Conservation (phyloP, 2,113 vertebrate genomes). For the Mionectes macconnelli region DNA sequence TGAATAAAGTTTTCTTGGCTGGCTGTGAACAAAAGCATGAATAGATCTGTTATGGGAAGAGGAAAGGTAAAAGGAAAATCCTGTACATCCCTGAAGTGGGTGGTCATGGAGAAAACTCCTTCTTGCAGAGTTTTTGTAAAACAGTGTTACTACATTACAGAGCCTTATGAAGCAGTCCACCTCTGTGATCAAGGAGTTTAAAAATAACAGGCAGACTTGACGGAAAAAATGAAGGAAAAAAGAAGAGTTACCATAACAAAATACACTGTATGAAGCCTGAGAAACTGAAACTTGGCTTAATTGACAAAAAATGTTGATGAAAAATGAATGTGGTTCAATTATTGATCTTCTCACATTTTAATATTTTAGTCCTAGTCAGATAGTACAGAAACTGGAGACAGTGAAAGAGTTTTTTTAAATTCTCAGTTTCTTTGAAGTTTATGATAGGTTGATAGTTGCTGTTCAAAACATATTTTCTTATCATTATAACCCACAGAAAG, state of each 20-base stretch:
- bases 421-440: slow-evolving; percentile 56
- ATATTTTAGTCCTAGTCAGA: slow-evolving; percentile 64
- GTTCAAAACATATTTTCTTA: slow-evolving; percentile 25
- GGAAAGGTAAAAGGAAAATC: not conserved
- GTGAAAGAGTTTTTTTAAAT: slow-evolving; percentile 3
- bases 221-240: not conserved
- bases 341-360: slow-evolving; percentile 70
- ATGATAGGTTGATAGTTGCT: slow-evolving; percentile 9
- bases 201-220: not conserved
- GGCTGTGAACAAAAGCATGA: not conserved
- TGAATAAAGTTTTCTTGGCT: not conserved
- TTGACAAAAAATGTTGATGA: slow-evolving; percentile 56
- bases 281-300: slow-evolving; percentile 15
- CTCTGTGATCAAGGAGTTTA: not conserved
- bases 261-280: slow-evolving; percentile 4
- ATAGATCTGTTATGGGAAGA: not conserved
- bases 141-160: not conserved
- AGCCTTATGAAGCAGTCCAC: not conserved
- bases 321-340: slow-evolving; percentile 68
- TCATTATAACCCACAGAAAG: slow-evolving; percentile 16
- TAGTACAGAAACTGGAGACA: slow-evolving; percentile 5
- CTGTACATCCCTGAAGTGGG: not conserved
- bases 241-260: not conserved
- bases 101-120: not conserved
- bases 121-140: not conserved